A percentile compares a stretch with the other conserved stretches of the same genome.
Evolutionary conservation across 2,888 invertebrate genomes (phyloP).

Genomic region (Itoplectis maculator): DNA sequence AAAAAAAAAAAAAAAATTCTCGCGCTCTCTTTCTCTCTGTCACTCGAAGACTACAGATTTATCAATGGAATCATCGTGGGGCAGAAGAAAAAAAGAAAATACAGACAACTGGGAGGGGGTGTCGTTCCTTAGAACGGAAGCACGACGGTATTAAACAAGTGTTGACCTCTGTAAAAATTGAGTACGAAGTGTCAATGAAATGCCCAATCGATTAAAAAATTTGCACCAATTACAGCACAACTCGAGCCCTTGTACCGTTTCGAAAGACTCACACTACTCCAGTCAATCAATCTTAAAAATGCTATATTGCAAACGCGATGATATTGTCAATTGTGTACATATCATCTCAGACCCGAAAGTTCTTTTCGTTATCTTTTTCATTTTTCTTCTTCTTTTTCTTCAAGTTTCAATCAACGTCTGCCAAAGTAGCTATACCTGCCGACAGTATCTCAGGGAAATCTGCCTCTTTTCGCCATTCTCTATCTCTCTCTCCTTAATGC

Average conservation of each 20-base stretch:
- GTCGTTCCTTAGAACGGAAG: conserved; percentile 69
- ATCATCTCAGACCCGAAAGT: conserved; percentile 67
- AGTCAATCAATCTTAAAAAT: conserved; percentile 48
- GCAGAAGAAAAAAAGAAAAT: conserved; percentile 31
- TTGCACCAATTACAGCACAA: conserved; percentile 64
- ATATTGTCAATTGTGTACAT: conserved; percentile 52
- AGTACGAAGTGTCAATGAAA: conserved; percentile 59
- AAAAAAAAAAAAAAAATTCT: conserved; percentile 44
- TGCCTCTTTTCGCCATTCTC: conserved; percentile 76
- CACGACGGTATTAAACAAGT: conserved; percentile 68
- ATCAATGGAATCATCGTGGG: conserved; percentile 54
- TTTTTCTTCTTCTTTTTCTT: background rate
- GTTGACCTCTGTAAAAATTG: conserved; percentile 42
- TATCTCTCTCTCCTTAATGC: conserved; percentile 75
- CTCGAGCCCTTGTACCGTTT: conserved; percentile 43
- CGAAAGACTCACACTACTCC: conserved; percentile 14
- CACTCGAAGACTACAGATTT: conserved; percentile 58
- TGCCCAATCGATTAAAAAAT: conserved; percentile 67
- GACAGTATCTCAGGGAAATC: conserved; percentile 74
- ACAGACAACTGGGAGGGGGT: conserved; percentile 33
- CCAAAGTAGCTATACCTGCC: conserved; percentile 81
- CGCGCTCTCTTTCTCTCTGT: conserved; percentile 20
- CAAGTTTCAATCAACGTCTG: conserved; percentile 79
- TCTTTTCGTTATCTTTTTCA: conserved; percentile 22
- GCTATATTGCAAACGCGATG: conserved; percentile 70